phyloP scores from a whole-genome alignment of 2,113 vertebrate genomes.

The Urocynchramus pylzowi region DNA sequence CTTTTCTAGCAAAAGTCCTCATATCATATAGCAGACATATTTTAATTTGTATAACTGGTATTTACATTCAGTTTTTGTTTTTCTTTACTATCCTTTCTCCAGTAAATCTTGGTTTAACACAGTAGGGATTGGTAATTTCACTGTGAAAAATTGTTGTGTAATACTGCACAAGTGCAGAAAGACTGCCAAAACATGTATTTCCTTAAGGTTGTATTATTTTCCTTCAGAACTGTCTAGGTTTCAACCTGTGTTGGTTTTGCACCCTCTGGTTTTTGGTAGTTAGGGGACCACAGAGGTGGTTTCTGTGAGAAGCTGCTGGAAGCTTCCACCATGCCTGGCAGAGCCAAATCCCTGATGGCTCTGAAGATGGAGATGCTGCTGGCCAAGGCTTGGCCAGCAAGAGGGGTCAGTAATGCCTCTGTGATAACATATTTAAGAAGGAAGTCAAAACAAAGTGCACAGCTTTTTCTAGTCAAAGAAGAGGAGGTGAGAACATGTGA shows the following conservation, averaged over 20 bases:
- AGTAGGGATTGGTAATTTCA: neutral
- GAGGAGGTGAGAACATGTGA: neutral
- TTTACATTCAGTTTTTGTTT: neutral
- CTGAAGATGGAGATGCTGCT: neutral
- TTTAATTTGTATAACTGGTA: neutral
- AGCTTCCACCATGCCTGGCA: neutral
- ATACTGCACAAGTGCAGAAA: neutral
- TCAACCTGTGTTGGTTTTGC: neutral
- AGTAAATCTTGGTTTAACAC: neutral
- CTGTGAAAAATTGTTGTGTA: neutral
- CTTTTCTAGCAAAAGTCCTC: neutral
- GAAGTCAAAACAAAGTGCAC: neutral
- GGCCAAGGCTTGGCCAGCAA: neutral
- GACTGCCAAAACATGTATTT: neutral
- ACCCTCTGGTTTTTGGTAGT: neutral
- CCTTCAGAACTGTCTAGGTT: neutral
- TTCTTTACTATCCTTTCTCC: neutral
- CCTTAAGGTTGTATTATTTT: neutral
- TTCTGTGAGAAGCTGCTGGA: neutral
- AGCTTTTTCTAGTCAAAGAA: neutral
- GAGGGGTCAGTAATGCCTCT: rapidly evolving
- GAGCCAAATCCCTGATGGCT: neutral
- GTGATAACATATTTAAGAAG: neutral
- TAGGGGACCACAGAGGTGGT: rapidly evolving
- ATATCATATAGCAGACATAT: neutral